A percentile compares a stretch with the other conserved stretches of the same genome.
Evolutionary conservation across 2,113 vertebrate species (phyloP).

Genomic region (Elachura formosa): DNA sequence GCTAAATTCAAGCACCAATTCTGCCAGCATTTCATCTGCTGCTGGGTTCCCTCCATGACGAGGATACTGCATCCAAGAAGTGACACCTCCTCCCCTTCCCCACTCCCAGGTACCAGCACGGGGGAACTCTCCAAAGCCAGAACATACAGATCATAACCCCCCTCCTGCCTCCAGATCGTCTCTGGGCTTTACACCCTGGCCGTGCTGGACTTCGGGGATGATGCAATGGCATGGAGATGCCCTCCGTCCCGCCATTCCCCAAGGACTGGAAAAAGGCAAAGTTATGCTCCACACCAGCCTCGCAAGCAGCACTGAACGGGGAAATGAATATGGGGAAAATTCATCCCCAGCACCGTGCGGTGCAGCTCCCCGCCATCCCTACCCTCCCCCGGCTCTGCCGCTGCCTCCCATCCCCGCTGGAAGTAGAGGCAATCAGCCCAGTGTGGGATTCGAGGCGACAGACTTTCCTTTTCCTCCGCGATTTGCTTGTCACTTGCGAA

Average conservation of each 20-base stretch:
- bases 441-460: slow-evolving; percentile 64
- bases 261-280: not conserved
- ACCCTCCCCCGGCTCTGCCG: not conserved
- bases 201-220: not conserved
- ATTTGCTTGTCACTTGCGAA: slow-evolving; percentile 37
- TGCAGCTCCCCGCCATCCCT: not conserved
- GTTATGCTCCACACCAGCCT: not conserved
- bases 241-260: not conserved
- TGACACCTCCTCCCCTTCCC: not conserved
- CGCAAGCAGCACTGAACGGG: not conserved
- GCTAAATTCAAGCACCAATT: not conserved
- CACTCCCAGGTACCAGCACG: not conserved
- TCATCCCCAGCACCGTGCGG: not conserved
- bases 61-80: not conserved
- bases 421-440: slow-evolving; percentile 39
- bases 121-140: not conserved
- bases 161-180: not conserved
- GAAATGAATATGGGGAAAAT: not conserved
- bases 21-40: not conserved
- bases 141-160: not conserved
- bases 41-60: not conserved
- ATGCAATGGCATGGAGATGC: not conserved
- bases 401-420: slow-evolving; percentile 24
- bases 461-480: slow-evolving; percentile 26
- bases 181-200: not conserved